Conservation (phyloP, 2,888 invertebrate genomes). For the Epinotia ramella region DNA sequence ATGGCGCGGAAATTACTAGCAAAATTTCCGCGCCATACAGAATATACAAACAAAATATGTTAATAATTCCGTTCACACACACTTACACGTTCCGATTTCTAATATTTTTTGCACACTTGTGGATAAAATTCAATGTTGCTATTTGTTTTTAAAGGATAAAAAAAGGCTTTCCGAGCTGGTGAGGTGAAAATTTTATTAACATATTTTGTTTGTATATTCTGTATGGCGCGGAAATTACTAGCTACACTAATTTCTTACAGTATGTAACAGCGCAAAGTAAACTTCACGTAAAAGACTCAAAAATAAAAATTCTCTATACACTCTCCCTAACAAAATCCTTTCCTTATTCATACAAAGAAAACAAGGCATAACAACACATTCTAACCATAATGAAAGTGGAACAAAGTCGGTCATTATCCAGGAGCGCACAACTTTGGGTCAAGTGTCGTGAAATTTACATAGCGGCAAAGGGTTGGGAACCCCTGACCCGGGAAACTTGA, state of each 20-base stretch:
- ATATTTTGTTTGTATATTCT: background rate
- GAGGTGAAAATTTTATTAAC: background rate
- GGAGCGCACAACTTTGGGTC: constrained; percentile 38
- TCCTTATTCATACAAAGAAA: constrained; percentile 24
- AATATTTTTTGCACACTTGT: too few relatives aligned
- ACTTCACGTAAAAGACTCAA: background rate
- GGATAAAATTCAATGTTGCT: too few relatives aligned
- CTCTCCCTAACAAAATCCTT: background rate
- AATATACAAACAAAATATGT: too few relatives aligned
- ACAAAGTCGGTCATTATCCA: constrained; percentile 42
- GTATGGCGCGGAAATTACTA: background rate
- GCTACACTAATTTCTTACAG: background rate
- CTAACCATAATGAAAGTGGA: constrained; percentile 10
- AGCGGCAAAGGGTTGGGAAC: constrained; percentile 25
- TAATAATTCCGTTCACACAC: too few relatives aligned
- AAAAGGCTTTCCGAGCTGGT: too few relatives aligned
- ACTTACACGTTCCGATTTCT: too few relatives aligned
- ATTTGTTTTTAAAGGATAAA: too few relatives aligned
- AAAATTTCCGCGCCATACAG: too few relatives aligned
- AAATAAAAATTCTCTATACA: background rate
- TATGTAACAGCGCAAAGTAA: background rate
- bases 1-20: background rate
- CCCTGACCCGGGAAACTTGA: constrained; percentile 11
- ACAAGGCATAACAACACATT: constrained; percentile 10
- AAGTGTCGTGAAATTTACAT: constrained; percentile 42